Evolutionary conservation across 2,888 invertebrate species (phyloP), one percentile per base, ranked within the genome.

Genomic region (Rhagonycha fulva): DNA sequence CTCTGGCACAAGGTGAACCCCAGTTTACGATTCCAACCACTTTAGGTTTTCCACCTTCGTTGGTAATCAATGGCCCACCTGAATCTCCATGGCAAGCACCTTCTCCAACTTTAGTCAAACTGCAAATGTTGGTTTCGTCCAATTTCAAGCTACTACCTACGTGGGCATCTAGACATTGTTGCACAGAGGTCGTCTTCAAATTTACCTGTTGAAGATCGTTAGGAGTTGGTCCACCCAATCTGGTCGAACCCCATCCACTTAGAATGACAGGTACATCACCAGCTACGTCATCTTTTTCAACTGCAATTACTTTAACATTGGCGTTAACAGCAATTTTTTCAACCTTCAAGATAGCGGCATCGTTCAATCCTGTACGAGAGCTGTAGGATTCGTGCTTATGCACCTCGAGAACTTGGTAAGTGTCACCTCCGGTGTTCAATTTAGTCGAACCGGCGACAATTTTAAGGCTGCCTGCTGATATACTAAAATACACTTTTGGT

Each of bases 41-140:
- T 14, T 12, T 61, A 14, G 4, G 61, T 0, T 5, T 12, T 0
- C 89, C 89, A 1, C 76, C 82, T 62, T 82, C 83, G 1, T 82
- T 84, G n/a, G 24, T 10, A 10, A 89, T 88, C 14, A 90, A 83
- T 0, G 90, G 90, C 1, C 90, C 90, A 0, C 90, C 90, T 14
- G 90, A 90, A 79, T 91, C 91, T 76, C 90, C 90, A 89, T 90
- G 85, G 3, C 84, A 86, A 78, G 92, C 91, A 0, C 92, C 92
- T 86, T 92, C 90, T 0, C 92, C 92, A 67, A 84, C 83, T 81
- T 87, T 89, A 30, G 91, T 91, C 14, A 91, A 85, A 0, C 92
- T 91, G 82, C 92, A 92, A 80, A 92, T 19, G 19, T 19, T 11
- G 12, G 87, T 84, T 4, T 87, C 87, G 79, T 86, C 88, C 0